phyloP scores from a whole-genome alignment of 2,888 invertebrate genomes.

The Xestia c-nigrum region DNA sequence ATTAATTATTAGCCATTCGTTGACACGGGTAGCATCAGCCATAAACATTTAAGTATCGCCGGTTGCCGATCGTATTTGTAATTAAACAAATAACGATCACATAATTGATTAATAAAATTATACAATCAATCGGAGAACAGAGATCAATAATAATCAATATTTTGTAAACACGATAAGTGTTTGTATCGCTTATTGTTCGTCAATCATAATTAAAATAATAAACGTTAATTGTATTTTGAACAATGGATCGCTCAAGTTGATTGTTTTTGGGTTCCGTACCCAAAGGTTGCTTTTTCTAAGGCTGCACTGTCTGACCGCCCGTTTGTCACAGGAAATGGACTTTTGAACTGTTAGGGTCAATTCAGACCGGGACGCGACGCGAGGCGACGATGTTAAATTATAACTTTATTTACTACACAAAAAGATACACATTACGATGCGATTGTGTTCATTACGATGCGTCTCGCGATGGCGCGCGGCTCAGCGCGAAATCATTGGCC shows the following conservation, averaged over 20 bases:
- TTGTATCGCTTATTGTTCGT: constrained; percentile 18
- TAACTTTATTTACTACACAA: too few species aligned
- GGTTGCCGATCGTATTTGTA: neutral
- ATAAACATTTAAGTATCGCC: neutral
- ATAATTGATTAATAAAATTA: neutral
- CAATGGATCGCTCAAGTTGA: constrained; percentile 21
- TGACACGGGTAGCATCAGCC: neutral
- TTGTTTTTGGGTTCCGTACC: neutral
- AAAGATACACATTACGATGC: too few species aligned
- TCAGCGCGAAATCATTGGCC: too few species aligned
- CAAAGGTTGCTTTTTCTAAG: neutral
- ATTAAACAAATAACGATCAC: constrained; percentile 11
- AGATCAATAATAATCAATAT: constrained; percentile 15
- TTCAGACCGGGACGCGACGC: too few species aligned
- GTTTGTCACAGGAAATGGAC: too few species aligned
- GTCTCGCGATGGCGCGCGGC: too few species aligned
- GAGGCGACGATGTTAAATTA: too few species aligned
- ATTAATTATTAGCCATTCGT: neutral
- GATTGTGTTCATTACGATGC: too few species aligned
- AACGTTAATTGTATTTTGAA: neutral
- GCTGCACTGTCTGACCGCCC: too few species aligned
- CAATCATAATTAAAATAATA: constrained; percentile 34
- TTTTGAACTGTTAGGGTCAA: too few species aligned
- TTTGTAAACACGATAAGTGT: constrained; percentile 2
- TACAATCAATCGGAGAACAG: constrained; percentile 13